A percentile compares a stretch with the other conserved stretches of the same genome.
These are phyloP conservation scores for Subacronicta megacephala DNA, from an alignment of 2,888 invertebrate genomes.

Conservation along the genomic window DNA sequence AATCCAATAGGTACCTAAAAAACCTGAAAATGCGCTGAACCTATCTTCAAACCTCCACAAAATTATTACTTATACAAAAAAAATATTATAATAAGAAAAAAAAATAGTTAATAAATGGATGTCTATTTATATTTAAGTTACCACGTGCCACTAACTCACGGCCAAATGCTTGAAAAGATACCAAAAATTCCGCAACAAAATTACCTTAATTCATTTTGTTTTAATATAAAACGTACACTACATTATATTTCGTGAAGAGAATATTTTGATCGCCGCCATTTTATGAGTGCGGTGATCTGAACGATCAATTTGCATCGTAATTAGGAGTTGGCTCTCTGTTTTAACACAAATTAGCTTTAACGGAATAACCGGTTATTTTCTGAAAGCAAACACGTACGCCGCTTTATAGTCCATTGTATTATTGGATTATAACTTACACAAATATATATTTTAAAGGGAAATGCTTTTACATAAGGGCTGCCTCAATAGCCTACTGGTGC, in stretches of 20 bases:
- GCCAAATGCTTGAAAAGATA: constrained; percentile 15
- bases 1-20: no score
- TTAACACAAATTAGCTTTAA: constrained; percentile 83
- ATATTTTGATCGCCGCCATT: constrained; percentile 70
- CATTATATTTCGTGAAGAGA: constrained; percentile 48
- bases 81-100: no score
- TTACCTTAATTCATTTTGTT: constrained; percentile 46
- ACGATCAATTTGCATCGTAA: constrained; percentile 87
- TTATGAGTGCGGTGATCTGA: constrained; percentile 80
- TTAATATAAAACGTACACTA: constrained; percentile 48
- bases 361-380: constrained; percentile 70
- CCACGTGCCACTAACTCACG: constrained; percentile 20
- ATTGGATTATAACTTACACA: constrained; percentile 52
- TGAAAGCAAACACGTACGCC: constrained; percentile 63
- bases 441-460: constrained; percentile 43
- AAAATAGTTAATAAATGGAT: no score
- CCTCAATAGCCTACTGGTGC: no score
- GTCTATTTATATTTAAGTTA: no score
- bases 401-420: constrained; percentile 57
- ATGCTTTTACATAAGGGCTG: constrained; percentile 32
- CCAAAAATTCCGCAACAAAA: constrained; percentile 41
- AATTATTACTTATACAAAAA: no score
- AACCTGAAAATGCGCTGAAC: no score
- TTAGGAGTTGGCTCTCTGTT: constrained; percentile 80
- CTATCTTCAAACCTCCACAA: no score